Conservation (phyloP, 2,888 invertebrate species). For the Nomada ruficornis region DNA sequence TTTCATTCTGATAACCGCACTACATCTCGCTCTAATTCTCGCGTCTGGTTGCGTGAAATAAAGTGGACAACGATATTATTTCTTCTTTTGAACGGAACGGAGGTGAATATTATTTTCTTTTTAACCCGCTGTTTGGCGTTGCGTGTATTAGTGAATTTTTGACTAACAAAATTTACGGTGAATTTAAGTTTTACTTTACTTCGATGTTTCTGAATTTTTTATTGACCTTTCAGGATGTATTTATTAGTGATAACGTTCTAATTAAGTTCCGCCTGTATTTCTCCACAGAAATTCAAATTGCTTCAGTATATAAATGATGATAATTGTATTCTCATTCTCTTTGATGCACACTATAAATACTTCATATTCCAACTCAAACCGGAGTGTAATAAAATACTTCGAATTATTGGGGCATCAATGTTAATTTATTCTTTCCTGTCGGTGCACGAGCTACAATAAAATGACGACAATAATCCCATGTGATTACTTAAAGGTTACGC, state of each 20-base stretch:
- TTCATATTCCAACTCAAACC: not conserved
- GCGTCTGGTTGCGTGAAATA: not conserved
- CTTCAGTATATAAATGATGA: too few species aligned
- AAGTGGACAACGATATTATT: conserved; percentile 14
- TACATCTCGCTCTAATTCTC: conserved; percentile 17
- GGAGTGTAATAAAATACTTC: not conserved
- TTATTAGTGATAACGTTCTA: too few species aligned
- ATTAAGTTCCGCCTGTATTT: too few species aligned
- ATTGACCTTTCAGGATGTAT: too few species aligned
- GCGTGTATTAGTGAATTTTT: too few species aligned
- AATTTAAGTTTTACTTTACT: too few species aligned
- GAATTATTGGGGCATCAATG: not conserved
- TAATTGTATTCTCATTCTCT: too few species aligned
- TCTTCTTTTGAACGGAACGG: not conserved
- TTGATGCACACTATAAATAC: not conserved
- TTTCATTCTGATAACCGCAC: conserved; percentile 48
- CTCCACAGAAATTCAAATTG: too few species aligned
- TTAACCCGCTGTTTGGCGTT: too few species aligned
- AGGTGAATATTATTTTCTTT: too few species aligned
- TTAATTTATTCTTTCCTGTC: not conserved
- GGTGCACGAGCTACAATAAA: not conserved
- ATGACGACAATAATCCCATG: not conserved
- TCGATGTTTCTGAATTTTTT: too few species aligned
- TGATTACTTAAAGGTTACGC: conserved; percentile 30
- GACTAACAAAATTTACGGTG: too few species aligned